A percentile compares a stretch with the other conserved stretches of the same genome.
Conservation (phyloP, 1,140 invertebrate genomes). For the Mya arenaria region DNA sequence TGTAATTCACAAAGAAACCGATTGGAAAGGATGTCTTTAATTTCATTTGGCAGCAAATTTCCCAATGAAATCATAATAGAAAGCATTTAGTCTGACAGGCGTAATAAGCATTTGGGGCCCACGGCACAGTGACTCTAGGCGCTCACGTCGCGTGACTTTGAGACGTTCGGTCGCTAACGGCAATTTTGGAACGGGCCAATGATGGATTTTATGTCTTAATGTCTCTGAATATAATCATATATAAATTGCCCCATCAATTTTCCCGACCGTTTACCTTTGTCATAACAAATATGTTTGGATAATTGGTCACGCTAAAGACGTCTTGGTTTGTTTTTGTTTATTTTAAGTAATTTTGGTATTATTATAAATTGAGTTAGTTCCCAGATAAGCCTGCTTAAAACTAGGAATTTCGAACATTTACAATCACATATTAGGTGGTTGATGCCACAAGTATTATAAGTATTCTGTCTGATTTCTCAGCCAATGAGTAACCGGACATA, state of each 20-base stretch:
- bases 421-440: no score
- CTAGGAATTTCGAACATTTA: no score
- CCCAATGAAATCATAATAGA: conserved; percentile 56
- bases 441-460: no score
- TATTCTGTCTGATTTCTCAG: no score
- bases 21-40: conserved; percentile 54
- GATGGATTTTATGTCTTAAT: conserved; percentile 50
- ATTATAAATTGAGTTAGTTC: no score
- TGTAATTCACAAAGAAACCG: conserved; percentile 51
- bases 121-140: conserved; percentile 9
- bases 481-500: no score
- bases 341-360: no score
- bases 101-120: conserved; percentile 23
- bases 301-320: no score
- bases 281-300: conserved; percentile 49
- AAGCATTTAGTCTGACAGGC: conserved; percentile 47
- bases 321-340: no score
- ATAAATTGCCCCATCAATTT: conserved; percentile 49
- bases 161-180: no score
- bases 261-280: conserved; percentile 33
- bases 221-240: conserved; percentile 51
- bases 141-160: no score
- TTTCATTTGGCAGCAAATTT: conserved; percentile 58
- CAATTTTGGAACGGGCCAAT: conserved; percentile 12
- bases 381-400: no score